Conservation (phyloP, 2,888 invertebrate genomes). For the Drosophila differens region DNA sequence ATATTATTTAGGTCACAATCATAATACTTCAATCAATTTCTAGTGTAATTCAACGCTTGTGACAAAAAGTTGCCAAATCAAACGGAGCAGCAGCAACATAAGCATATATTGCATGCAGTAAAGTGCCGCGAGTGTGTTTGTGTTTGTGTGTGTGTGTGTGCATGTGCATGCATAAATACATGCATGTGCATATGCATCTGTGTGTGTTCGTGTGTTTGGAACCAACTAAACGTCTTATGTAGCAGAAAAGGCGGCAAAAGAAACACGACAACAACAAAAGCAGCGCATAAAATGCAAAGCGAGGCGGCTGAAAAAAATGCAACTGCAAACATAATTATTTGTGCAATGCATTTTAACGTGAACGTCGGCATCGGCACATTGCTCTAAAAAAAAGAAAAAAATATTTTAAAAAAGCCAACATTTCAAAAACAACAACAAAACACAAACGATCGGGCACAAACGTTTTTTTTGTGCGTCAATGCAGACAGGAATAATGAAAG, state of each 20-base stretch:
- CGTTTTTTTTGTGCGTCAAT: slow-evolving; percentile 56
- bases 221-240: slow-evolving; percentile 60
- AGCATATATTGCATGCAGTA: slow-evolving; percentile 52
- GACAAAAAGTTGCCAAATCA: slow-evolving; percentile 36
- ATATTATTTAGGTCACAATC: slow-evolving; percentile 36
- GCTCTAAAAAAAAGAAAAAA: slow-evolving; percentile 49
- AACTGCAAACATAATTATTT: slow-evolving; percentile 75
- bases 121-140: slow-evolving; percentile 51
- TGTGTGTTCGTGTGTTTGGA: slow-evolving; percentile 49
- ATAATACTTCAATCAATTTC: slow-evolving; percentile 23
- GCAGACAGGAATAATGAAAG: slow-evolving; percentile 53
- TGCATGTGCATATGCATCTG: slow-evolving; percentile 5
- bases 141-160: slow-evolving; percentile 20
- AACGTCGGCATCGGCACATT: slow-evolving; percentile 43
- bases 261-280: slow-evolving; percentile 36
- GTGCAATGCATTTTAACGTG: slow-evolving; percentile 70
- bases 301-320: slow-evolving; percentile 63
- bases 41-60: slow-evolving; percentile 52
- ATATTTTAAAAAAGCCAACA: slow-evolving; percentile 21
- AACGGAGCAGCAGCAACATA: slow-evolving; percentile 44
- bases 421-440: slow-evolving; percentile 36
- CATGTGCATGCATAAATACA: slow-evolving; percentile 10
- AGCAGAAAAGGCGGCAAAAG: slow-evolving; percentile 78
- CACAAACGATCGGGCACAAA: slow-evolving; percentile 41
- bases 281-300: slow-evolving; percentile 46